Conservation (phyloP, 2,888 invertebrate species). For the Orgyia antiqua region DNA sequence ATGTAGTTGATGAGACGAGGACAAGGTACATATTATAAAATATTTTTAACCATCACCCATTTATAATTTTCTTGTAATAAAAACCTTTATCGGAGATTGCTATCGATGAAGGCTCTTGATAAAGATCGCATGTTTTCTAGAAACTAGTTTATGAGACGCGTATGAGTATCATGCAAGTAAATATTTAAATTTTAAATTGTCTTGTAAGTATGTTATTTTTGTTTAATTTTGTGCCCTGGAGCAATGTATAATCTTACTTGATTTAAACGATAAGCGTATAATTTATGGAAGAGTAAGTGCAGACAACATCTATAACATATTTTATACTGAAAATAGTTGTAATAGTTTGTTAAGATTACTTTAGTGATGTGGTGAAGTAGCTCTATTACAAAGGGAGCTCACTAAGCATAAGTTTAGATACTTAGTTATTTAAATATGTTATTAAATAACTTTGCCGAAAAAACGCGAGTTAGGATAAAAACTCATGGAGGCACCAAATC, state of each 20-base stretch:
- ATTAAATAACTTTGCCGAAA: too few relatives aligned
- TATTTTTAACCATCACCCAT: conserved; percentile 15
- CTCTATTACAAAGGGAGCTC: too few relatives aligned
- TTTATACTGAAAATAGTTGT: not conserved
- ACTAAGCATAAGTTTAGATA: too few relatives aligned
- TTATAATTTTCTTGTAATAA: conserved; percentile 6
- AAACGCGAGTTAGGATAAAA: too few relatives aligned
- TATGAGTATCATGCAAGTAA: conserved; percentile 4
- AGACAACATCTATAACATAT: not conserved
- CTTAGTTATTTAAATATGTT: too few relatives aligned
- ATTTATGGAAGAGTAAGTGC: not conserved
- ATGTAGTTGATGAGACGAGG: conserved; percentile 44
- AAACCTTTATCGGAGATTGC: conserved; percentile 13
- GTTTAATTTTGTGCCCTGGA: conserved; percentile 1
- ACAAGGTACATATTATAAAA: conserved; percentile 24
- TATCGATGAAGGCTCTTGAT: conserved; percentile 13
- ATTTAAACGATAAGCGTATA: not conserved
- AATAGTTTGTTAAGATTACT: not conserved
- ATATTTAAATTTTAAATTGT: conserved; percentile 13
- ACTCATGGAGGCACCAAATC: too few relatives aligned
- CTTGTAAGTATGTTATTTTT: not conserved
- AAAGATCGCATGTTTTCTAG: conserved; percentile 14
- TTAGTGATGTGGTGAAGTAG: too few relatives aligned
- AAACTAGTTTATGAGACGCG: conserved; percentile 13
- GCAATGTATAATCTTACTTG: conserved; percentile 1